Base-by-base conservation (phyloP, 2,797 vertebrate genomes). In the Nannoperca australis region DNA sequence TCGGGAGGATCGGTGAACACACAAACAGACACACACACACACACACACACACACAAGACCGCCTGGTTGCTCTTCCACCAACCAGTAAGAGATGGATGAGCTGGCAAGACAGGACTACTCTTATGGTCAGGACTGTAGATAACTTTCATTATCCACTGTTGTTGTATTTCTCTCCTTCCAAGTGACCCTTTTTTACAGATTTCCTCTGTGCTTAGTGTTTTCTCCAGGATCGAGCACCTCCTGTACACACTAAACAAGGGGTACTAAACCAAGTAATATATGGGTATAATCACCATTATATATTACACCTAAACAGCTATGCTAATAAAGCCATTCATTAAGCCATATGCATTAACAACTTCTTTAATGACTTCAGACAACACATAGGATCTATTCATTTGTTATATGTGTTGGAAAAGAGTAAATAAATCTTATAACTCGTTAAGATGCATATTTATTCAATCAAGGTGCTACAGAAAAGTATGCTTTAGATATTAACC, bases 311-410 rank as follows among this genome's bases (percentile, higher is more conserved):
- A 70, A 72, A 44, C 32, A 76, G 30, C 58, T 24, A 55, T 68
- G 45, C 40, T 85, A 84, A 89, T 80, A 50, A 77, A 73, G 76
- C 70, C 40, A 85, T 85, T 76, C 27, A 70, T 79, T 78, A 72
- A 80, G 50, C 47, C 45, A 67, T 75, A 68, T 45, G 68, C 55
- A 84, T 85, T 78, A 83, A 83, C 51, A 81, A 78, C 66, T 72
- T 58, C 24, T 74, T 83, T 58, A 85, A 82, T 69, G 56, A 51
- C 53, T 74, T 77, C 7, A 54, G 55, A 38, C 20, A 68, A 53
- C 53, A 66, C 10, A 13, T 50, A 2, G 30, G 11, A 30, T 67
- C 20, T 18, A 44, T 76, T 70, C 18, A 71, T 78, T 80, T 64
- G 22, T 77, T 47, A 44, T 63, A n/a, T 27, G 7, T 32, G 50